Base-by-base conservation (phyloP, 2,113 vertebrate genomes). In the Mus pahari region DNA sequence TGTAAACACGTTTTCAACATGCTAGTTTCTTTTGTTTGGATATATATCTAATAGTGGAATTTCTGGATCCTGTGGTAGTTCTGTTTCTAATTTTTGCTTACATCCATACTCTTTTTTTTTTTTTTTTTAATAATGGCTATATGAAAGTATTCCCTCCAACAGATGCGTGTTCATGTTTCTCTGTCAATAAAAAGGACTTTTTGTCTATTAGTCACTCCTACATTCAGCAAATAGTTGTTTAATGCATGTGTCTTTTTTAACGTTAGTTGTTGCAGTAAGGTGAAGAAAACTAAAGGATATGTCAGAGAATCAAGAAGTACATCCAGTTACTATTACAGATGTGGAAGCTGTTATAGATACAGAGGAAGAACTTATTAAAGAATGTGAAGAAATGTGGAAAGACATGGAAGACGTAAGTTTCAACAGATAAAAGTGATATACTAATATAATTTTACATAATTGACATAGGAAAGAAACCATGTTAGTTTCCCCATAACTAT, bases 371-470 rank as follows among this genome's bases (percentile, higher is more conserved):
- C 90, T 99, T 90, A 3, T 98, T 73, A 0, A 58, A 26, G 97
- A 98, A 53, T 99, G 98, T 98, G 98, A 98, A 70, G 77, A 17
- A 90, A 55, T 99, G 31, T 98, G 98, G 98, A 93, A 96, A 66
- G 71, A 98, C 19, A 94, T 99, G 77, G 92, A 98, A 98, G 79
- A 99, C 98, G 99, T 99, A 98, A 92, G 97, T 86, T 91, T 92
- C 36, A 79, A 89, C 36, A 87, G 5, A 84, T 92, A 82, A 75
- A 96, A 81, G 6, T 78, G 9, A 84, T 90, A 45, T 94, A 7
- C 66, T 64, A 73, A 48, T 91, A 2, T 73, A 83, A 89, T 11
- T 58, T 92, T 79, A 91, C 86, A 60, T 93, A 73, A 14, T 92
- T 71, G 33, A 91, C 36, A 66, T 78, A 64, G 24, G 48, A 64